A percentile compares a stretch with the other conserved stretches of the same genome.
Conservation (phyloP, 1,140 invertebrate genomes). For the Dinoponera quadriceps region DNA sequence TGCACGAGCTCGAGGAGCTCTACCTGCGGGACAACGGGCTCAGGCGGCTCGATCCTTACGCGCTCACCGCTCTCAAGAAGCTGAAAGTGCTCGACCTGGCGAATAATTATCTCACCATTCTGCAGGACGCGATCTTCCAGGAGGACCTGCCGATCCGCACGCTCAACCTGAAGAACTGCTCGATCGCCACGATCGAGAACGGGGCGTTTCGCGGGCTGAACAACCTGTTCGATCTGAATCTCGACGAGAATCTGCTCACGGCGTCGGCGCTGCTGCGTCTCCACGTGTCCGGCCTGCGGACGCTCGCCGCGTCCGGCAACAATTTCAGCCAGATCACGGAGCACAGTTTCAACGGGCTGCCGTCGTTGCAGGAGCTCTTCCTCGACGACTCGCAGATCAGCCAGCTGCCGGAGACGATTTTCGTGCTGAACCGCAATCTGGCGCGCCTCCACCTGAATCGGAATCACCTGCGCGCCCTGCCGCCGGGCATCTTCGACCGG, state of each 20-base stretch:
- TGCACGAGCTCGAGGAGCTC: conserved; percentile 89
- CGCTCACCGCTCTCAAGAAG: conserved; percentile 87
- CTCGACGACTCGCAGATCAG: conserved; percentile 90
- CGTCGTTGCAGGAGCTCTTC: conserved; percentile 90
- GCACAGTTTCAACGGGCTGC: conserved; percentile 90
- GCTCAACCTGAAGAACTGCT: conserved; percentile 88
- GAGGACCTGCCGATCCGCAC: conserved; percentile 87
- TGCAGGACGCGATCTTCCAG: conserved; percentile 88
- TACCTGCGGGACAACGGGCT: conserved; percentile 88
- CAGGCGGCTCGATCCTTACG: conserved; percentile 86
- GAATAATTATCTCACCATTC: conserved; percentile 86
- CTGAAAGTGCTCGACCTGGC: conserved; percentile 88
- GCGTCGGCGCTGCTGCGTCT: conserved; percentile 88
- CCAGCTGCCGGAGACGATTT: conserved; percentile 89
- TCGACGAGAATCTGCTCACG: conserved; percentile 91
- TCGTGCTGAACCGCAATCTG: conserved; percentile 91
- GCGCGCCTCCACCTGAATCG: conserved; percentile 89
- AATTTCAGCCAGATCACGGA: conserved; percentile 91
- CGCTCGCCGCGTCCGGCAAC: conserved; percentile 90
- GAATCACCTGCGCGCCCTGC: conserved; percentile 89
- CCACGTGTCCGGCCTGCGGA: conserved; percentile 90
- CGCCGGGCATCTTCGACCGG: conserved; percentile 89
- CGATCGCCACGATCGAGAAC: conserved; percentile 87
- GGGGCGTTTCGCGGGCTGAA: conserved; percentile 89
- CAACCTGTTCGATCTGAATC: conserved; percentile 89